A percentile compares a stretch with the other conserved stretches of the same genome.
phyloP scores from a whole-genome alignment of 2,888 invertebrate genomes.

The Acrobasis suavella region DNA sequence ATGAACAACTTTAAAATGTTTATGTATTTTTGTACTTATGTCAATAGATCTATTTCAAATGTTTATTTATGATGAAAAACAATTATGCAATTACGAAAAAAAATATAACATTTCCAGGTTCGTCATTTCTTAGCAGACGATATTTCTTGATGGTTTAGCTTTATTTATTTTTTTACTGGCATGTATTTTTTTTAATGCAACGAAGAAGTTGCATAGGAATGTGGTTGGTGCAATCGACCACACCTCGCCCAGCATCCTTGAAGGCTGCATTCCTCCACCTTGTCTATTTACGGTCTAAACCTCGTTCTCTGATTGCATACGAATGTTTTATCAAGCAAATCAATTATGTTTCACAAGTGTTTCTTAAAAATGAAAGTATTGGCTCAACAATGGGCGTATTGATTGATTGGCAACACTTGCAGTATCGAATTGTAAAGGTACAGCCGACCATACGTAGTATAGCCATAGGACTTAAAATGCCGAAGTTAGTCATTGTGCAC shows the following conservation, averaged over 20 bases:
- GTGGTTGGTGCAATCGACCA: slow-evolving; percentile 59
- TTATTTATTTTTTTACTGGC: background rate
- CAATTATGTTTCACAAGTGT: slow-evolving; percentile 29
- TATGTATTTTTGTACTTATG: too few species aligned
- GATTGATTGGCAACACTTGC: slow-evolving; percentile 39
- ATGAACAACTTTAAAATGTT: background rate
- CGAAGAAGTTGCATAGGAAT: slow-evolving; percentile 60
- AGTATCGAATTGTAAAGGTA: background rate
- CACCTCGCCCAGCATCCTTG: slow-evolving; percentile 79
- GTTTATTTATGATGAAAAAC: too few species aligned
- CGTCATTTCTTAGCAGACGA: too few species aligned
- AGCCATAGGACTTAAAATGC: too few species aligned
- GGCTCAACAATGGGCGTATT: slow-evolving; percentile 38
- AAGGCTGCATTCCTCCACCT: slow-evolving; percentile 74
- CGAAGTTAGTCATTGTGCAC: too few species aligned
- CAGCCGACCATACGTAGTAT: slow-evolving; percentile 4
- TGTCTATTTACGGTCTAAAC: slow-evolving; percentile 71
- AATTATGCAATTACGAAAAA: too few species aligned
- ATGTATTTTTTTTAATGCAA: background rate
- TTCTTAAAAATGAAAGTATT: slow-evolving; percentile 37
- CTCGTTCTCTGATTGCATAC: slow-evolving; percentile 60
- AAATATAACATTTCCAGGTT: too few species aligned
- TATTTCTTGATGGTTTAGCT: background rate
- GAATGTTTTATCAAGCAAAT: slow-evolving; percentile 42
- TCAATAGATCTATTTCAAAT: too few species aligned